Evolutionary conservation across 2,888 invertebrate genomes (phyloP), one percentile per base, ranked within the genome.

Genomic region (Cerastoderma edule): DNA sequence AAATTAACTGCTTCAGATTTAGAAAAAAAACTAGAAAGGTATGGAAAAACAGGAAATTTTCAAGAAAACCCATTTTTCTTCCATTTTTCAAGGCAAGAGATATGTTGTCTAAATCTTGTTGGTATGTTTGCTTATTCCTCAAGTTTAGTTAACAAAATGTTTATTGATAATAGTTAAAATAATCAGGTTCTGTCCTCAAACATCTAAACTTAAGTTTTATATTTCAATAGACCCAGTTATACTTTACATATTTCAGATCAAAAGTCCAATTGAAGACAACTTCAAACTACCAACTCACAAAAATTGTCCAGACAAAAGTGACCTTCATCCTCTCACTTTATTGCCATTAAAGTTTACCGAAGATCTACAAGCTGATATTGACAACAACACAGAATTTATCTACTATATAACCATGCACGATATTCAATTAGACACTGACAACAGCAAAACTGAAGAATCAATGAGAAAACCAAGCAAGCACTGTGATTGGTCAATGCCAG

Each of bases 401-500:
- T 66, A 74, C n/a, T 84, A 84, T 65, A n/a, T 82, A 19, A 35
- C 50, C 16, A 65, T 84, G 13, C 65, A 54, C 68, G 35, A 63
- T 48, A 22, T 63, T 56, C 16, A 2, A 30, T 63, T 66, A 27
- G 56, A 44, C 24, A 32, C 35, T 19, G 39, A 60, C 13, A 10
- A 22, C 22, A 64, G 24, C 8, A 56, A 46, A 32, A 56, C 2
- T 44, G 65, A 1, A 27, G 64, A 64, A 10, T 8, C 44, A 5
- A 10, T 10, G 13, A 28, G 28, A 8, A 30, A 4, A 27, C 28
- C 28, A 30, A 57, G 63, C n/a, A 44, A 13, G 13, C 32, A 56
- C 13, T 67, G 30, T 78, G 83, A 84, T 81, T 86, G 86, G 86
- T 82, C 87, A 69, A 74, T 72, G 69, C 85, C 87, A 33, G 32